Percentiles rank a stretch among this genome's conserved stretches.
These are phyloP conservation scores for Leptopterna dolabrata DNA, from an alignment of 2,888 invertebrate species.

Conservation along the genomic window DNA sequence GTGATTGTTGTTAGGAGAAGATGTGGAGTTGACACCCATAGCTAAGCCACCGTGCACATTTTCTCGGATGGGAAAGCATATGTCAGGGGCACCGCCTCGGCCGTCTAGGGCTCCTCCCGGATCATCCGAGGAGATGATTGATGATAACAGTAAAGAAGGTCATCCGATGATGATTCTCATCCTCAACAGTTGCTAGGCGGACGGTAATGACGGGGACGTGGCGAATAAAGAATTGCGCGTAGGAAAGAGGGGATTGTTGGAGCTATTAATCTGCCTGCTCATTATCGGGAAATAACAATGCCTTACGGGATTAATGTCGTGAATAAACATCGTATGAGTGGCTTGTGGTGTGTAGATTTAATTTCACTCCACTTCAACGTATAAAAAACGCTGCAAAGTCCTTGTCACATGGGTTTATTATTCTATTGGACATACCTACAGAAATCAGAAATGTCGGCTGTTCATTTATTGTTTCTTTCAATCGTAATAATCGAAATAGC, in stretches of 20 bases:
- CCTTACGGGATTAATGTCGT: neutral
- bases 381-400: too few species aligned
- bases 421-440: too few species aligned
- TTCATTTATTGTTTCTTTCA: too few species aligned
- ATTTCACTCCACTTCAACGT: too few species aligned
- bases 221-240: neutral
- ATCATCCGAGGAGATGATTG: slow-evolving; percentile 6
- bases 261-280: neutral
- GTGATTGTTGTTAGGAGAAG: neutral
- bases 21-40: slow-evolving; percentile 17
- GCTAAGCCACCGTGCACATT: slow-evolving; percentile 27
- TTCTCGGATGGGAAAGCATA: slow-evolving; percentile 3
- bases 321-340: neutral
- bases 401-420: too few species aligned
- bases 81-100: neutral
- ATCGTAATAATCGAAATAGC: too few species aligned
- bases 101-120: neutral
- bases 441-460: too few species aligned
- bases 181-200: neutral
- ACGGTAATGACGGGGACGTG: neutral
- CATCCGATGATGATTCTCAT: neutral
- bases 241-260: neutral
- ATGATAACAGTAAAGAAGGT: slow-evolving; percentile 18
- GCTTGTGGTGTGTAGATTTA: too few species aligned
- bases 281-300: neutral